A percentile compares a stretch with the other conserved stretches of the same genome.
Conservation (phyloP, 2,797 vertebrate genomes). For the Schizopygopsis pylzovi region DNA sequence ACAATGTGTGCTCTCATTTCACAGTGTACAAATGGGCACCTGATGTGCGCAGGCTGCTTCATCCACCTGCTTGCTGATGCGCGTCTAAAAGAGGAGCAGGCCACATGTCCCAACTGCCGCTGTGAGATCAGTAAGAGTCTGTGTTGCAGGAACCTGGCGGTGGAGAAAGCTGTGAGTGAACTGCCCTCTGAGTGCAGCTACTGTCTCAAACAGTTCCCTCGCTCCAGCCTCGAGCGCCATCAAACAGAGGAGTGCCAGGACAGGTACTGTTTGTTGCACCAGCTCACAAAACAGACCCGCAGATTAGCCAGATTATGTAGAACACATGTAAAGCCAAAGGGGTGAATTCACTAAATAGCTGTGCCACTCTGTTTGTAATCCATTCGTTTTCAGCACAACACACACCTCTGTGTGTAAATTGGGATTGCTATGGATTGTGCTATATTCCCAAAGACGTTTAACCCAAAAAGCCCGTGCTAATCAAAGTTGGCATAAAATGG, state of each 20-base stretch:
- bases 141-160: slow-evolving; percentile 94
- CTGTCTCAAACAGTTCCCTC: slow-evolving; percentile 94
- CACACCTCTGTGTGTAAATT: not conserved
- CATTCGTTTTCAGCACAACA: not conserved
- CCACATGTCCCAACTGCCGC: slow-evolving; percentile 96
- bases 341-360: not conserved
- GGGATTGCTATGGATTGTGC: not conserved
- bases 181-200: slow-evolving; percentile 93
- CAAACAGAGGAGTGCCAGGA: slow-evolving; percentile 97
- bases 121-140: slow-evolving; percentile 98
- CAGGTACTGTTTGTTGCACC: slow-evolving; percentile 79
- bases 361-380: not conserved
- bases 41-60: slow-evolving; percentile 98
- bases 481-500: not conserved
- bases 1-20: slow-evolving; percentile 62
- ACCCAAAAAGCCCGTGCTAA: not conserved
- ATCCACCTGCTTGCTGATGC: slow-evolving; percentile 97
- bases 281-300: slow-evolving; percentile 10
- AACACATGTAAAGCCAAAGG: not conserved
- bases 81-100: slow-evolving; percentile 95
- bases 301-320: not conserved
- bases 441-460: not conserved
- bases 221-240: slow-evolving; percentile 91
- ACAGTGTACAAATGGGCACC: slow-evolving; percentile 96
- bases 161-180: slow-evolving; percentile 97